A percentile compares a stretch with the other conserved stretches of the same genome.
These are phyloP conservation scores for Poecilia gillii DNA, from an alignment of 2,797 vertebrate genomes.

Conservation along the genomic window DNA sequence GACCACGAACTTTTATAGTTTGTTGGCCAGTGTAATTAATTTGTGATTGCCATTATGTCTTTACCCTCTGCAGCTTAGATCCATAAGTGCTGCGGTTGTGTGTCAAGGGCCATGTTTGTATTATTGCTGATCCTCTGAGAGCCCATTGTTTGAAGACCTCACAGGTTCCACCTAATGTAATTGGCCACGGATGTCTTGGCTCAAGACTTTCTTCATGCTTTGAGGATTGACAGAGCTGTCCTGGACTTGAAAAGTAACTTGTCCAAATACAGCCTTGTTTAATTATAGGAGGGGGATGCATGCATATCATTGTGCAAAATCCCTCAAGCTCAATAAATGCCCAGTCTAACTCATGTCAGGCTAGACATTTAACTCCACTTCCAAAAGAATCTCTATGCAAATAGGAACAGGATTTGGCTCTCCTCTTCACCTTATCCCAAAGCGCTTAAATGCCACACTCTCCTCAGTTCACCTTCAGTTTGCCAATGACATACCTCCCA, in stretches of 20 bases:
- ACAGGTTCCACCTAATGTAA: constrained; percentile 76
- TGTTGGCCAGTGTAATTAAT: constrained; percentile 30
- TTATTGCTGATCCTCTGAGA: constrained; percentile 74
- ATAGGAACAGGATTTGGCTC: constrained; percentile 73
- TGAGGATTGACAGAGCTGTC: constrained; percentile 68
- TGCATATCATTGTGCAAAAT: constrained; percentile 58
- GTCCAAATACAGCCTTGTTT: constrained; percentile 78
- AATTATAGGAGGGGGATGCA: constrained; percentile 73
- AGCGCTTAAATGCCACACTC: constrained; percentile 71
- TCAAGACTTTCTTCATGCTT: constrained; percentile 68
- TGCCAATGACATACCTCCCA: constrained; percentile 77
- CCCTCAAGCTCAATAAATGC: constrained; percentile 59
- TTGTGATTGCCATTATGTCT: constrained; percentile 54
- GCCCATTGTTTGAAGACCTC: constrained; percentile 74
- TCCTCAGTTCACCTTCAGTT: constrained; percentile 66
- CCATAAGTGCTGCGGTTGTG: constrained; percentile 49
- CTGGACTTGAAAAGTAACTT: constrained; percentile 70
- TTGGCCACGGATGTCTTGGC: constrained; percentile 70
- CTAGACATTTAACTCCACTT: constrained; percentile 62
- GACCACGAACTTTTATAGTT: constrained; percentile 35
- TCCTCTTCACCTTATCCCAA: constrained; percentile 70
- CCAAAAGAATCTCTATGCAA: constrained; percentile 75
- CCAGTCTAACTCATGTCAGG: constrained; percentile 61
- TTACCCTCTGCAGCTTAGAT: constrained; percentile 43
- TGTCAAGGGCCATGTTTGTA: constrained; percentile 73